Evolutionary conservation across 2,888 invertebrate genomes (phyloP), one percentile per base, ranked within the genome.

Genomic region (Drosophila hawaiiensis): DNA sequence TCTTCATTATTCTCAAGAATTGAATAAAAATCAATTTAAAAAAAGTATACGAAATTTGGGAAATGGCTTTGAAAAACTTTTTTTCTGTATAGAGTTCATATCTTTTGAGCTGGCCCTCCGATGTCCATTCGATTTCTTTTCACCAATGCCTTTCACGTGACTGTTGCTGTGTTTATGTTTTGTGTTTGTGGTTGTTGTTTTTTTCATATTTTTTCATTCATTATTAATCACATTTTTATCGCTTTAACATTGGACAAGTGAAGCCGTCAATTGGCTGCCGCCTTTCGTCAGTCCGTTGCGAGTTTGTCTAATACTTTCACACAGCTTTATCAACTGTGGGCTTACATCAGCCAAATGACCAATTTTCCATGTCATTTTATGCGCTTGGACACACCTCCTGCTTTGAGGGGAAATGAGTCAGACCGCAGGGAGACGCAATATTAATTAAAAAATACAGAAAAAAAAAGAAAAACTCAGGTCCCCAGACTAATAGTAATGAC

Each of bases 171-270:
- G 68, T 37, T 49, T 59, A 22, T 43, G 29, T 52, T 59, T 25
- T 49, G 33, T 55, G 1, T 52, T 31, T 50, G 22, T 22, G 6
- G 41, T 43, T 28, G 52, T 49, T 19, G 35, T 58, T 10, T 33
- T 22, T 41, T 59, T 25, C 43, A 29, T 54, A 70, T 54, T 72
- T 71, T 76, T 79, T 86, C 65, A 73, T 76, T 76, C 55, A 84
- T 73, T 79, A 74, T 84, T 84, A 86, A 89, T 84, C 82, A 72
- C 73, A 76, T 84, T 89, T 84, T 86, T 81, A 79, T 89, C 89
- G 81, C 76, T 59, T 58, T 54, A 83, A 71, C 76, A 79, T 70
- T 62, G 73, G 56, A 64, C 70, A 78, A 75, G 62, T 77, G 60
- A 72, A 83, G 89, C 78, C 83, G 86, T 85, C 86, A 88, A 84